These are phyloP conservation scores for Cliona cf. orientalis DNA, from an alignment of 37 sponge, comb jelly and placozoan species.

Conservation along the genomic window DNA sequence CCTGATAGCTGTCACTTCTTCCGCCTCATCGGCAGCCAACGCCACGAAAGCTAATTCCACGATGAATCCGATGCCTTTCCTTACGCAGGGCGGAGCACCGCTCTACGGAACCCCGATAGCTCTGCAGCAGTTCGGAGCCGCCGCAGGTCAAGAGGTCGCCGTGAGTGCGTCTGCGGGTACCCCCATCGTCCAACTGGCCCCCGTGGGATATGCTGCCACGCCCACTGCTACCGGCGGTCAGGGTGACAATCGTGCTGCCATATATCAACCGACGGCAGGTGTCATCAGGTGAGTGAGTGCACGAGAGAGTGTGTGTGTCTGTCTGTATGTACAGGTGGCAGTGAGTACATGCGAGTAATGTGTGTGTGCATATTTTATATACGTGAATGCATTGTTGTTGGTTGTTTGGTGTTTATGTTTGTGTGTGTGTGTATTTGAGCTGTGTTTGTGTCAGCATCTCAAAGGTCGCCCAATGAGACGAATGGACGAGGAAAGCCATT, in stretches of 20 bases:
- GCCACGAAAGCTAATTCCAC: not conserved
- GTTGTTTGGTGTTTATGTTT: not conserved
- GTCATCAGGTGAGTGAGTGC: not conserved
- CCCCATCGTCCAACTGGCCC: conserved; percentile 34
- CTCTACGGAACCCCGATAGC: not conserved
- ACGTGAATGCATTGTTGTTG: not conserved
- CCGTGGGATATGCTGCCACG: conserved; percentile 39
- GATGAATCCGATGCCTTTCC: not conserved
- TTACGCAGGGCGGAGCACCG: not conserved
- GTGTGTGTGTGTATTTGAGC: not conserved
- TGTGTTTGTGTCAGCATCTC: no score
- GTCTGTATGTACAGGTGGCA: not conserved
- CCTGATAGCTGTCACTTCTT: no score
- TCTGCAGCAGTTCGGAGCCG: conserved; percentile 3
- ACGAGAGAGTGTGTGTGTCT: not conserved
- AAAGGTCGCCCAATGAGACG: no score
- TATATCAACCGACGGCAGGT: conserved; percentile 2
- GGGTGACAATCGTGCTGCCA: not conserved
- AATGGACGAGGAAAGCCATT: no score
- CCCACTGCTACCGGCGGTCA: not conserved
- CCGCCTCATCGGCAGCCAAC: not conserved
- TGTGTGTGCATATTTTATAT: not conserved
- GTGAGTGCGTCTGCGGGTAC: not conserved
- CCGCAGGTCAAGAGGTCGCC: conserved; percentile 6
- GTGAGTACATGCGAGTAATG: not conserved